These are phyloP conservation scores for Cephus nigrinus DNA, from an alignment of 2,888 invertebrate species.

Conservation along the genomic window DNA sequence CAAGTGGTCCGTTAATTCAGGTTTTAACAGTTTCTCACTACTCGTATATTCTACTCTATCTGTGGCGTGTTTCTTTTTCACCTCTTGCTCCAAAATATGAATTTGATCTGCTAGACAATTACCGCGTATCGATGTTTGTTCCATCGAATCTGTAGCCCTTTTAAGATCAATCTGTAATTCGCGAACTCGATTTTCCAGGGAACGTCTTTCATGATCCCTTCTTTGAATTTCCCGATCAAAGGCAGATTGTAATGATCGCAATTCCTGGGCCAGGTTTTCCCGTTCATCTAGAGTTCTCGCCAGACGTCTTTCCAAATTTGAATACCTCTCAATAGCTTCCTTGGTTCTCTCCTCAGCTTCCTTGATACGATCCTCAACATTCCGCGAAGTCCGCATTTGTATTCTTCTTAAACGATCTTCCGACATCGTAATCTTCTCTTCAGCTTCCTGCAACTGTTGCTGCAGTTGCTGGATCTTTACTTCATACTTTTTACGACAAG, in stretches of 20 bases:
- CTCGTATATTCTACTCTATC: constrained; percentile 27
- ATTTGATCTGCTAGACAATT: constrained; percentile 51
- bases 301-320: constrained; percentile 51
- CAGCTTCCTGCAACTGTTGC: constrained; percentile 44
- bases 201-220: constrained; percentile 71
- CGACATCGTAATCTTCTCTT: constrained; percentile 40
- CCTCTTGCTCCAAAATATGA: constrained; percentile 49
- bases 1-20: constrained; percentile 28
- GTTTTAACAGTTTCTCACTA: constrained; percentile 9
- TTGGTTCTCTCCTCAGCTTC: constrained; percentile 49
- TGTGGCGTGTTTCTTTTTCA: constrained; percentile 35
- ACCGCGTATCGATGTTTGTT: constrained; percentile 49
- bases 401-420: constrained; percentile 43
- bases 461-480: constrained; percentile 44
- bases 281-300: constrained; percentile 59
- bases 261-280: constrained; percentile 71
- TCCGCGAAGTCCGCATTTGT: constrained; percentile 39
- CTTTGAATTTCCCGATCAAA: constrained; percentile 71
- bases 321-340: constrained; percentile 50
- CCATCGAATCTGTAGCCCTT: constrained; percentile 50
- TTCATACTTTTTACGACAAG: constrained; percentile 32
- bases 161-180: constrained; percentile 63
- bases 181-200: constrained; percentile 62
- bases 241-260: constrained; percentile 70
- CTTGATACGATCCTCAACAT: constrained; percentile 45